Evolutionary conservation across 2,113 vertebrate species (phyloP), one percentile per base, ranked within the genome.

Genomic region (Pycnonotus jocosus): DNA sequence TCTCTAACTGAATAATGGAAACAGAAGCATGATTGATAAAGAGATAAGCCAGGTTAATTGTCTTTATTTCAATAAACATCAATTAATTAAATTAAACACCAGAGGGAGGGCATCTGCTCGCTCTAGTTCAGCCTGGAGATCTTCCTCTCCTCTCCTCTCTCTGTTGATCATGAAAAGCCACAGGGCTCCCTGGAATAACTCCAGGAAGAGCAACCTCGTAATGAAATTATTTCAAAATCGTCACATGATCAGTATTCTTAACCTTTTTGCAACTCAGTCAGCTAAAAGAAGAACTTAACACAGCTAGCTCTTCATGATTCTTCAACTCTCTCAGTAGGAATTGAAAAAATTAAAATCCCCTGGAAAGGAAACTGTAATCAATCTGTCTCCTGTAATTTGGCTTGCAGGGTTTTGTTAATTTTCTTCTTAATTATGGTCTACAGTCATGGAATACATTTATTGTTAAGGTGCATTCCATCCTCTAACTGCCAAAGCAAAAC

Each of bases 21-120:
- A 93, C 40, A 81, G 86, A 95, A 80, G 38, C 62, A 69, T 91
- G 95, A 96, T 85, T 95, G 95, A 97, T 97, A 82, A 93, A 92
- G 92, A 94, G 86, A 96, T 94, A 94, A 94, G 47, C 42, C 77
- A 93, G 95, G 92, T 95, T 96, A 96, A 96, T 95, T 97, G 76
- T 83, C 93, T 95, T 94, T 95, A 93, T 91, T 96, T 96, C 92
- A 96, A 92, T 88, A 96, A 93, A 96, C 88, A 96, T 87, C 92
- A 92, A 95, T 96, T 97, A 97, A 97, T 96, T 88, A 96, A 95
- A 88, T 94, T 92, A 80, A 96, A 92, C 77, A 91, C 88, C 81
- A 91, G 88, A 94, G 77, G 80, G 92, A 94, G 73, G 88, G 88
- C 92, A 95, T 91, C 90, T 96, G 92, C 58, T 95, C 77, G 17